Evolutionary conservation across 1,140 invertebrate genomes (phyloP), one percentile per base, ranked within the genome.

Genomic region (Holotrichia oblita): DNA sequence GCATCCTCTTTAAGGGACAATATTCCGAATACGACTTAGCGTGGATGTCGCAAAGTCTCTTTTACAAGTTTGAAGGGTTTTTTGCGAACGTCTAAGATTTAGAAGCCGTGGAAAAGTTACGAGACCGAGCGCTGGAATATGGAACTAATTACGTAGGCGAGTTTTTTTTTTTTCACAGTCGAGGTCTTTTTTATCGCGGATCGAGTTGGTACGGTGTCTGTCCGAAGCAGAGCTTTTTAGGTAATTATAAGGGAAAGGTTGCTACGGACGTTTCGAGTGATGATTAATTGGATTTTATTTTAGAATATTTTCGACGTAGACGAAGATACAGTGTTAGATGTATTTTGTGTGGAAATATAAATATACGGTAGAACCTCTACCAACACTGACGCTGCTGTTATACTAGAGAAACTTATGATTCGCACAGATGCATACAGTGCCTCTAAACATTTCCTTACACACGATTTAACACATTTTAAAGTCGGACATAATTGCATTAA

Each of bases 281-380:
- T 48, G 44, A 48, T 48, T 48, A 48, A 48, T 48, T 48, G 44
- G 12, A 48, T 48, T 4, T 48, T 48, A n/a, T 48, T 48, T 48
- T 12, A 0, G 10, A 48, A 48, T 48, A 48, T 48, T 48, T 48
- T 48, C 44, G n/a, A 48, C 12, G 44, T 48, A 48, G n/a, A 3
- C 44, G 12, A 48, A 9, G 44, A 48, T 3, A 48, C n/a, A n/a
- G n/a, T n/a, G n/a, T n/a, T n/a, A n/a, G n/a, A n/a, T n/a, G n/a
- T n/a, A n/a, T n/a, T n/a, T n/a, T n/a, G n/a, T n/a, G n/a, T n/a
- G n/a, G n/a, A n/a, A n/a, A n/a, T n/a, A n/a, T n/a, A n/a, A n/a
- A n/a, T n/a, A n/a, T n/a, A n/a, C n/a, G n/a, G n/a, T n/a, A n/a
- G n/a, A n/a, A n/a, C n/a, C n/a, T n/a, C n/a, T n/a, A n/a, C n/a